Base-by-base conservation (phyloP, 2,888 invertebrate species). In the Leucania comma region DNA sequence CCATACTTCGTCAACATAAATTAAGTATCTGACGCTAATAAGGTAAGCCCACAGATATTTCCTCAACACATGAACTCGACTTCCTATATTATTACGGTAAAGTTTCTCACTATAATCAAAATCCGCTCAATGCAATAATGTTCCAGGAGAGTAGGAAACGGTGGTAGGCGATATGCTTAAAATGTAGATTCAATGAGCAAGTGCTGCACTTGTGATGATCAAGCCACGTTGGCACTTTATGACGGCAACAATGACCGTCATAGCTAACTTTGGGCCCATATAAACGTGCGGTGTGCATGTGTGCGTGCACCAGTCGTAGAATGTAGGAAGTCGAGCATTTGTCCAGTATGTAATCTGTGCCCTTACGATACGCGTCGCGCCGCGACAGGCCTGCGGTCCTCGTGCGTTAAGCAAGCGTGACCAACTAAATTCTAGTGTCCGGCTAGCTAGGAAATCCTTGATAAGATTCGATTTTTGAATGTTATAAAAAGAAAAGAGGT, bases 361-460 rank as follows among this genome's bases (percentile, higher is more conserved):
- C 78, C 72, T 72, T 72, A 77, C n/a, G 6, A 71, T 46, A 68
- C 75, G 68, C 72, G 82, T 75, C 76, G 77, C 81, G 71, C 61
- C 72, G 70, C 60, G 71, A 74, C 72, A 66, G 75, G 74, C 74
- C 82, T 83, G 78, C 81, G 75, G 69, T 85, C 75, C 67, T 58
- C 58, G 75, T 74, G 71, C 73, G 60, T 61, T 38, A 78, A 75
- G 76, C 74, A 74, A 68, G 72, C 78, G 73, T 73, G 69, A 71
- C 67, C 69, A 72, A 71, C 81, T 78, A 76, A 68, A 22, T 74
- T 71, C 68, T 78, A 67, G 62, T 80, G 65, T 61, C 59, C 63
- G 38, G 72, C 69, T 72, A 68, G 54, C 68, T 65, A 76, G 51
- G 59, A 57, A 46, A 42, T 57, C 46, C n/a, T 24, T 48, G 10